phyloP scores from a whole-genome alignment of 2,797 vertebrate genomes.

The Rhynchotus rufescens region DNA sequence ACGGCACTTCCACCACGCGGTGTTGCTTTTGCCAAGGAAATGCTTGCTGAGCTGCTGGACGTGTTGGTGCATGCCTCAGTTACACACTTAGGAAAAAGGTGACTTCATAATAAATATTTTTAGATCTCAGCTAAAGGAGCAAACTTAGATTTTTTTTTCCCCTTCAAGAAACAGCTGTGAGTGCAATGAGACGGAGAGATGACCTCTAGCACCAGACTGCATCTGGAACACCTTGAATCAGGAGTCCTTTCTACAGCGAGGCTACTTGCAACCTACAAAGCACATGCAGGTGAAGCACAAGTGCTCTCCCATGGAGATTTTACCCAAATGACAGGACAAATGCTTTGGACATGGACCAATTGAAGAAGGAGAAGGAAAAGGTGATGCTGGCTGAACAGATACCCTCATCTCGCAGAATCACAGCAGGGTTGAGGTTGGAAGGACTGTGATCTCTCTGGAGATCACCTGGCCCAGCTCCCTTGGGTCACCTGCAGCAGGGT shows the following conservation, averaged over 20 bases:
- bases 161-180: constrained; percentile 49
- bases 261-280: not conserved
- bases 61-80: constrained; percentile 32
- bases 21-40: constrained; percentile 44
- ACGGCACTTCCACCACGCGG: constrained; percentile 43
- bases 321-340: not conserved
- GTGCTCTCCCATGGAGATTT: not conserved
- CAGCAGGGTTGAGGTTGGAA: no score
- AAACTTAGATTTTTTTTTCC: constrained; percentile 16
- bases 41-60: constrained; percentile 46
- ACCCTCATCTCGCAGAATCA: not conserved
- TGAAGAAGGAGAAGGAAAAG: not conserved
- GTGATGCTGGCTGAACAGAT: not conserved
- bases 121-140: constrained; percentile 48
- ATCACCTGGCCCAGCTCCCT: not conserved
- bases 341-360: not conserved
- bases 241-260: not conserved
- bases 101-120: constrained; percentile 62
- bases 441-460: not conserved
- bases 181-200: not conserved
- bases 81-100: constrained; percentile 23
- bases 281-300: not conserved
- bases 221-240: not conserved
- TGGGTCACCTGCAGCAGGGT: not conserved
- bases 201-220: not conserved